Evolutionary conservation across 2,113 vertebrate genomes (phyloP).

Genomic region (Dromas ardeola): DNA sequence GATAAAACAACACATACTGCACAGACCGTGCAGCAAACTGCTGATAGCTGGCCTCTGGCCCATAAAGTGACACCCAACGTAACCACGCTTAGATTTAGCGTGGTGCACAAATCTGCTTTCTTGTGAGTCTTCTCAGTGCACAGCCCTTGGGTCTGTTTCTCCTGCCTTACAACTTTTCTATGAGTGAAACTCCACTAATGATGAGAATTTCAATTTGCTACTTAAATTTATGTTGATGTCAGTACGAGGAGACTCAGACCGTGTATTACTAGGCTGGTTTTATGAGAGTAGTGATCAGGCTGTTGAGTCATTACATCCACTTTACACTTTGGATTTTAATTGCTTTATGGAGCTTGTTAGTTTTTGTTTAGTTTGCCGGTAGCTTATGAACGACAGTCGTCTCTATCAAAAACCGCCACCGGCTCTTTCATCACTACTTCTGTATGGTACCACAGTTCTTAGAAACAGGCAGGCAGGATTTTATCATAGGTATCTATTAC

Average conservation of each 20-base stretch:
- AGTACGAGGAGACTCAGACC: neutral
- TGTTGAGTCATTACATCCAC: slow-evolving; percentile 40
- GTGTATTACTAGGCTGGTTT: slow-evolving; percentile 3
- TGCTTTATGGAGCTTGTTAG: slow-evolving; percentile 40
- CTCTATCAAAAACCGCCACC: neutral
- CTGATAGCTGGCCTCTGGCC: neutral
- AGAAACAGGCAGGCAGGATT: slow-evolving; percentile 24
- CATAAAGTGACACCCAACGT: rapidly evolving
- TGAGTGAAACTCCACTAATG: neutral
- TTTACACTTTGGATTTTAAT: slow-evolving; percentile 50
- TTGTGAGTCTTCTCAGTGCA: neutral
- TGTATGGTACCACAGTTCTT: neutral
- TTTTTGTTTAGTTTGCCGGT: slow-evolving; percentile 43
- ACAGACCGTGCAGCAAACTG: neutral
- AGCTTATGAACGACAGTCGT: neutral
- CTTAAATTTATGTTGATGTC: neutral
- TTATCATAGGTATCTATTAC: neutral
- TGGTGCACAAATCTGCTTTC: neutral
- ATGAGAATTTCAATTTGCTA: neutral
- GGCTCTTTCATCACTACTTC: slow-evolving; percentile 5
- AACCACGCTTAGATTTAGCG: neutral
- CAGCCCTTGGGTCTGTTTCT: neutral
- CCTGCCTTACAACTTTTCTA: neutral
- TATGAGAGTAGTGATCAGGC: neutral
- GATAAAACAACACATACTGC: neutral